Conservation (phyloP, 2,797 vertebrate species). For the Acrocephalus scirpaceus region DNA sequence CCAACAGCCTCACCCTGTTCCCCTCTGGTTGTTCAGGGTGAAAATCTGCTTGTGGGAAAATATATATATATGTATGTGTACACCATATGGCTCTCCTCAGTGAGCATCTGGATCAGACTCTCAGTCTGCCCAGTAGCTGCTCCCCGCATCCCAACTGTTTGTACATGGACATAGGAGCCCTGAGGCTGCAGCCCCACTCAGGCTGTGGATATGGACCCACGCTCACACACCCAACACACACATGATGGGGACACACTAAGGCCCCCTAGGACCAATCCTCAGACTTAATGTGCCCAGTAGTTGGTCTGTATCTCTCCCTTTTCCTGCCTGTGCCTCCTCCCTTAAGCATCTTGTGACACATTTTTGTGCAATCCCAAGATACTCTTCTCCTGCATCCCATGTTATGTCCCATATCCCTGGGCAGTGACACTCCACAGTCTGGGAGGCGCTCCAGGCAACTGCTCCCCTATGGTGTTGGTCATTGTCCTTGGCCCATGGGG, state of each 20-base stretch:
- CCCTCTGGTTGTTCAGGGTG: neutral
- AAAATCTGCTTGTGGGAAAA: neutral
- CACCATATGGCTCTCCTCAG: neutral
- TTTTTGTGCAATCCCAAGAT: neutral
- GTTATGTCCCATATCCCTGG: neutral
- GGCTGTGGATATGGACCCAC: neutral
- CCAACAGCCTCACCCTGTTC: neutral
- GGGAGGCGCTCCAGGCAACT: neutral
- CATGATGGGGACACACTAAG: accelerated
- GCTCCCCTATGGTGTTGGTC: neutral
- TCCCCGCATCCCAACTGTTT: neutral
- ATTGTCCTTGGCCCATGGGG: neutral
- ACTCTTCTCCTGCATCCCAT: neutral
- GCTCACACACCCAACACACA: neutral
- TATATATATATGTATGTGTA: neutral
- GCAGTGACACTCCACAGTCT: neutral
- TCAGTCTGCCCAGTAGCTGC: neutral
- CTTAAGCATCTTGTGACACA: accelerated
- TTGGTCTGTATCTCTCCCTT: neutral
- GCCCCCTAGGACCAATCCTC: neutral
- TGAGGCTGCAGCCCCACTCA: neutral
- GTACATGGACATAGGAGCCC: neutral
- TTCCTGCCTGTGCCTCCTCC: neutral
- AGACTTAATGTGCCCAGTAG: neutral
- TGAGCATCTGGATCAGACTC: neutral